phyloP scores from a whole-genome alignment of 2,888 invertebrate species.

The Hydrotaea diabolus region DNA sequence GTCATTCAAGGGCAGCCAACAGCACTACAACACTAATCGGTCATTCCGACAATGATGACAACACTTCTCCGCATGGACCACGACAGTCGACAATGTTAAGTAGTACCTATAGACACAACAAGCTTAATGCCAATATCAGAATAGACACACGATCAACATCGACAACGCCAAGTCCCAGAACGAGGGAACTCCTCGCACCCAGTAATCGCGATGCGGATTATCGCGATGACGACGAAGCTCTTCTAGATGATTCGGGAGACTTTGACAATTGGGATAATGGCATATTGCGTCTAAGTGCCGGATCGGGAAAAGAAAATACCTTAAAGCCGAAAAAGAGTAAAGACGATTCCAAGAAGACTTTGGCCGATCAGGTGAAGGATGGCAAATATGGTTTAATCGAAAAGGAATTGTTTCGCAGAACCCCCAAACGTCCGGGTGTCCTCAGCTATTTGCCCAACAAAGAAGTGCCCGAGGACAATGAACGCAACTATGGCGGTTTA shows the following conservation, averaged over 20 bases:
- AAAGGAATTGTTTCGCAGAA: conserved; percentile 88
- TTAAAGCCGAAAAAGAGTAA: conserved; percentile 79
- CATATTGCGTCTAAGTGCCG: conserved; percentile 86
- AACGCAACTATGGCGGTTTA: conserved; percentile 90
- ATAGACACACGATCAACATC: conserved; percentile 58
- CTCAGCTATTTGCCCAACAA: conserved; percentile 90
- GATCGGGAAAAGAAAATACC: conserved; percentile 84
- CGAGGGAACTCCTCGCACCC: conserved; percentile 1
- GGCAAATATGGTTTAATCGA: conserved; percentile 95
- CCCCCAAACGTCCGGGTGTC: conserved; percentile 89
- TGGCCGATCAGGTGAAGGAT: conserved; percentile 94
- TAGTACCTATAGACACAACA: conserved; percentile 72
- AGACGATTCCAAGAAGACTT: conserved; percentile 90
- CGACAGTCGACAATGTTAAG: conserved; percentile 70
- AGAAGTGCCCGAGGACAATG: conserved; percentile 90
- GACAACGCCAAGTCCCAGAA: not conserved
- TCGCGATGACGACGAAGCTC: conserved; percentile 77
- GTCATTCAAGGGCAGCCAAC: conserved; percentile 75
- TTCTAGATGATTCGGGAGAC: conserved; percentile 78
- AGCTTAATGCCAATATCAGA: conserved; percentile 53
- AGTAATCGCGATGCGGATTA: conserved; percentile 66
- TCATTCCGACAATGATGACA: conserved; percentile 41
- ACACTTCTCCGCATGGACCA: conserved; percentile 63
- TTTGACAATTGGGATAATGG: conserved; percentile 84
- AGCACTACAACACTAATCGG: conserved; percentile 56